phyloP scores from a whole-genome alignment of 2,888 invertebrate species.

The Trichopoda pennipes region DNA sequence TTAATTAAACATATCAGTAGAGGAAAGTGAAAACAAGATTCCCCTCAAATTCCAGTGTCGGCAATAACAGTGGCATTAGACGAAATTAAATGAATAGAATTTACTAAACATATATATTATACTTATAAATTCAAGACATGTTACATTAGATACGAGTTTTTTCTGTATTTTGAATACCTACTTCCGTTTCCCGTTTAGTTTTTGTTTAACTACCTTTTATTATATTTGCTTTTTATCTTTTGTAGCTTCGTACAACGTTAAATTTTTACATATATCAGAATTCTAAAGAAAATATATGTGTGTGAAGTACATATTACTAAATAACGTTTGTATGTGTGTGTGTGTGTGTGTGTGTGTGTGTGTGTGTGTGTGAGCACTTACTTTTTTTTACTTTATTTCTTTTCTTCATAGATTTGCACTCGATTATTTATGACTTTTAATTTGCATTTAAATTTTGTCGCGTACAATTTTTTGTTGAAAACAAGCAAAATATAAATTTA shows the following conservation, averaged over 20 bases:
- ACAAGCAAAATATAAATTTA: neutral
- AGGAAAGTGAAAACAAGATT: slow-evolving; percentile 5
- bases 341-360: neutral
- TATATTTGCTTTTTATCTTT: neutral
- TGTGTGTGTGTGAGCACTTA: slow-evolving; percentile 1
- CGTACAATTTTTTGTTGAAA: slow-evolving; percentile 13
- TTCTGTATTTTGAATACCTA: slow-evolving; percentile 49
- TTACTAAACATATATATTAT: slow-evolving; percentile 58
- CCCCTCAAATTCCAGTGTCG: slow-evolving; percentile 12
- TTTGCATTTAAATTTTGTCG: slow-evolving; percentile 65
- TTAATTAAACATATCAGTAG: slow-evolving; percentile 58
- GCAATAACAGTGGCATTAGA: slow-evolving; percentile 25
- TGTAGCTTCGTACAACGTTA: neutral
- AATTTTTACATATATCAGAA: neutral
- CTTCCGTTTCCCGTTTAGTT: slow-evolving; percentile 51
- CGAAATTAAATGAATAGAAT: slow-evolving; percentile 6
- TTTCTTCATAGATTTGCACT: slow-evolving; percentile 31
- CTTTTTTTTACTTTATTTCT: neutral
- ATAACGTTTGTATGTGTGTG: neutral
- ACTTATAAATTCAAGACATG: slow-evolving; percentile 66
- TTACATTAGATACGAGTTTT: slow-evolving; percentile 43
- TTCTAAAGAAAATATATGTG: neutral
- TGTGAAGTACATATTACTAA: neutral
- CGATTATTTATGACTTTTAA: slow-evolving; percentile 65
- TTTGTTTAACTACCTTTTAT: slow-evolving; percentile 18